These are phyloP conservation scores for Pterois miles DNA, from an alignment of 2,797 vertebrate genomes.

Conservation along the genomic window DNA sequence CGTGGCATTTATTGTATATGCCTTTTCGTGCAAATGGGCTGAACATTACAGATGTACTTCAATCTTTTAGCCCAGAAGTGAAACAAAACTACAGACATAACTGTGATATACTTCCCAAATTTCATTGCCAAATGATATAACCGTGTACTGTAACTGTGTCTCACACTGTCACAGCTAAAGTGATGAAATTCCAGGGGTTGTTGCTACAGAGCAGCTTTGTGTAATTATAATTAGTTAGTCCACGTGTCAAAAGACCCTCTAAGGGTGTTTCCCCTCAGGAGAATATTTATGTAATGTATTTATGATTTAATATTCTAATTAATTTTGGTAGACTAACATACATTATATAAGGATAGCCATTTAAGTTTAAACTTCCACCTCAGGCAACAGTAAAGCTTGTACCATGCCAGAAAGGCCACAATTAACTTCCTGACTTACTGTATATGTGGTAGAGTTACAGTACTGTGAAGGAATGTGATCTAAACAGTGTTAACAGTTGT, in stretches of 20 bases:
- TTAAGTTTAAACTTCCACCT: not conserved
- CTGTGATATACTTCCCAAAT: not conserved
- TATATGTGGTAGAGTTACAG: not conserved
- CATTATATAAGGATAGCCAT: not conserved
- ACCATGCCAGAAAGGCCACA: not conserved
- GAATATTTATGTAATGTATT: not conserved
- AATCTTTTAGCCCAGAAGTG: not conserved
- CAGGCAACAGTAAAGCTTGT: not conserved
- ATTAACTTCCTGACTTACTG: not conserved
- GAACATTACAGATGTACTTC: not conserved
- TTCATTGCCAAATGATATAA: not conserved
- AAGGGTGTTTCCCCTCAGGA: not conserved
- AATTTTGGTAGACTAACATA: not conserved
- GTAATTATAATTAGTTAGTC: constrained; percentile 15
- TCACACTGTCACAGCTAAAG: not conserved
- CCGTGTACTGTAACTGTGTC: not conserved
- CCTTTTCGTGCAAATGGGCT: no score
- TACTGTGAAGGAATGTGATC: not conserved
- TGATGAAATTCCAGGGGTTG: not conserved
- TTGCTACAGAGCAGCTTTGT: constrained; percentile 3
- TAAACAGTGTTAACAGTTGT: not conserved
- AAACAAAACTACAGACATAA: not conserved
- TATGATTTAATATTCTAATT: not conserved
- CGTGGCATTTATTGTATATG: no score
- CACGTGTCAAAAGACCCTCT: not conserved